Conservation (phyloP, 2,888 invertebrate species). For the Axea sp. region DNA sequence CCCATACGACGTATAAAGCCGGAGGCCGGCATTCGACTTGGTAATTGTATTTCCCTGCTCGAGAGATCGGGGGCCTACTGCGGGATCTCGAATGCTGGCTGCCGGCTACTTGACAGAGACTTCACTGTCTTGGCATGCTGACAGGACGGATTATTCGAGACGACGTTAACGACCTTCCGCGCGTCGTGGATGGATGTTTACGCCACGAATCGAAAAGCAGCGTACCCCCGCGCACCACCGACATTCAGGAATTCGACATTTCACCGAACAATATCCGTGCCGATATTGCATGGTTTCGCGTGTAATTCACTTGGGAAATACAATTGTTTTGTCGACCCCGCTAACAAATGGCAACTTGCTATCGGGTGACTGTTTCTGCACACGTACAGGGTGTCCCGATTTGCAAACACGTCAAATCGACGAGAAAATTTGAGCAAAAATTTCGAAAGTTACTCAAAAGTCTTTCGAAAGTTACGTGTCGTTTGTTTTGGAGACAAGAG, state of each 20-base stretch:
- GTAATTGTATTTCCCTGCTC: slow-evolving; percentile 79
- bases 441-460: too few relatives aligned
- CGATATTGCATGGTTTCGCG: slow-evolving; percentile 76
- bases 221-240: slow-evolving; percentile 28
- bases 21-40: slow-evolving; percentile 67
- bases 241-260: slow-evolving; percentile 69
- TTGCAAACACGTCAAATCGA: slow-evolving; percentile 1
- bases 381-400: slow-evolving; percentile 24
- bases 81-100: slow-evolving; percentile 25
- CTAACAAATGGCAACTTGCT: slow-evolving; percentile 64
- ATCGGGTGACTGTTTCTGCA: slow-evolving; percentile 29
- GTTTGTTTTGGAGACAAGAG: too few relatives aligned
- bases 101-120: slow-evolving; percentile 58
- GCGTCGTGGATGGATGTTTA: slow-evolving; percentile 58
- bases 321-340: slow-evolving; percentile 74
- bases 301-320: slow-evolving; percentile 77
- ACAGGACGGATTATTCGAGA: slow-evolving; percentile 55
- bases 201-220: slow-evolving; percentile 56
- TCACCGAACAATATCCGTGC: slow-evolving; percentile 78
- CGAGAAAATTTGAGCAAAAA: not conserved
- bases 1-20: too few relatives aligned
- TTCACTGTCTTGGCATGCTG: slow-evolving; percentile 54
- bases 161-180: slow-evolving; percentile 57
- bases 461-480: too few relatives aligned
- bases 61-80: slow-evolving; percentile 61